A percentile compares a stretch with the other conserved stretches of the same genome.
Evolutionary conservation across 2,113 vertebrate species (phyloP).

Genomic region (Nanorana parkeri): DNA sequence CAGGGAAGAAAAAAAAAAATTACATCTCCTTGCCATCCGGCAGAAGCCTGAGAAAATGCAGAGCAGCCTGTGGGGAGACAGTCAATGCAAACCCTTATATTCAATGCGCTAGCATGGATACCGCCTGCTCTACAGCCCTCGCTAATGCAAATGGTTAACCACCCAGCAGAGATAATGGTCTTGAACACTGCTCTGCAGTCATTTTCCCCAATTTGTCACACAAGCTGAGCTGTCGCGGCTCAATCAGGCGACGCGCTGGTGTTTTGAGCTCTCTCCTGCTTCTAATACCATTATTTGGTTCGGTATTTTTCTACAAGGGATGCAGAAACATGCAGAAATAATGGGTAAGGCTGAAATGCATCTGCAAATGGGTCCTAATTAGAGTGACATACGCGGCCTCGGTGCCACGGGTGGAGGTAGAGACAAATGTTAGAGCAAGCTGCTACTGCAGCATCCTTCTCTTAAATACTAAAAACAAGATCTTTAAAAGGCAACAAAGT

Average conservation of each 20-base stretch:
- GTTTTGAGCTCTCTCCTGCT: constrained; percentile 20
- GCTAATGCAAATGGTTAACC: constrained; percentile 55
- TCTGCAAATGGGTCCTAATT: constrained; percentile 9
- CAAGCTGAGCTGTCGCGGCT: constrained; percentile 46
- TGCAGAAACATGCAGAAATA: constrained; percentile 11
- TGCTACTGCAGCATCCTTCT: background rate
- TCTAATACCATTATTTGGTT: constrained; percentile 24
- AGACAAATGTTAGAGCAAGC: background rate
- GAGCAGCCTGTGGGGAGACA: constrained; percentile 39
- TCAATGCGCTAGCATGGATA: constrained; percentile 38
- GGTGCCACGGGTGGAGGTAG: background rate
- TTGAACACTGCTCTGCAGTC: constrained; percentile 43
- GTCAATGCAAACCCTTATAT: constrained; percentile 45
- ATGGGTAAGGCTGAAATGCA: background rate
- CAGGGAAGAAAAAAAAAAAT: background rate
- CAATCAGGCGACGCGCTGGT: constrained; percentile 17
- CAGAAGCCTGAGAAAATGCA: constrained; percentile 42
- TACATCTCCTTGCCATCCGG: background rate
- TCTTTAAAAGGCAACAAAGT: too few relatives aligned
- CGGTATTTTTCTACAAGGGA: background rate
- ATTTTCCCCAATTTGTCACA: constrained; percentile 53
- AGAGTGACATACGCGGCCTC: background rate
- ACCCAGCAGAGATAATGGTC: constrained; percentile 49
- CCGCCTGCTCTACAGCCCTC: constrained; percentile 31
- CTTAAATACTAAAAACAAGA: too few relatives aligned